phyloP scores from a whole-genome alignment of 2,797 vertebrate genomes.

The Sebastes melanostomus region DNA sequence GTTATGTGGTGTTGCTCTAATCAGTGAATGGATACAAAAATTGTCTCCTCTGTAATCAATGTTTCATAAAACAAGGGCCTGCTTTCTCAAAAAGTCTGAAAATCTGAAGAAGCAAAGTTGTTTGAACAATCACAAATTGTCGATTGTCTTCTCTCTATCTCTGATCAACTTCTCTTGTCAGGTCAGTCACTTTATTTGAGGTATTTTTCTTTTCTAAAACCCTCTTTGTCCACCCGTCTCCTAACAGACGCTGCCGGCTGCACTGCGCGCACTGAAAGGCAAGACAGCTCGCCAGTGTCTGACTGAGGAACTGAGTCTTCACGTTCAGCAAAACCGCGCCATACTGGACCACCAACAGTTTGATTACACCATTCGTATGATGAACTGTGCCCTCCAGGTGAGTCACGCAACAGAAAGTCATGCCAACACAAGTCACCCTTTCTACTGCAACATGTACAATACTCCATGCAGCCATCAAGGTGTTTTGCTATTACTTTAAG shows the following conservation, averaged over 20 bases:
- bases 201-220: neutral
- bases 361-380: conserved; percentile 95
- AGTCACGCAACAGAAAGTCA: neutral
- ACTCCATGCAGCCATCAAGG: neutral
- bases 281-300: conserved; percentile 95
- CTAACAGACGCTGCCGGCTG: conserved; percentile 91
- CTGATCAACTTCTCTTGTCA: neutral
- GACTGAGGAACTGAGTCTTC: conserved; percentile 91
- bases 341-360: conserved; percentile 98
- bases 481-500: neutral
- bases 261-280: conserved; percentile 95
- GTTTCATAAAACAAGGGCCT: neutral
- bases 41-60: neutral
- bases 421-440: neutral
- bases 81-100: neutral
- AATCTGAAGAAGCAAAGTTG: neutral
- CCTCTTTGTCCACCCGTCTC: neutral
- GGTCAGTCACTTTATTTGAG: neutral
- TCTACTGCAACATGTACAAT: neutral
- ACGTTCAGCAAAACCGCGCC: conserved; percentile 94
- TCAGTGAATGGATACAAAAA: neutral
- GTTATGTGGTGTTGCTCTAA: neutral
- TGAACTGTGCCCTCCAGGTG: conserved; percentile 98
- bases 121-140: neutral
- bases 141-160: neutral